Conservation (phyloP, 1,140 invertebrate genomes). For the Megathymus violae region DNA sequence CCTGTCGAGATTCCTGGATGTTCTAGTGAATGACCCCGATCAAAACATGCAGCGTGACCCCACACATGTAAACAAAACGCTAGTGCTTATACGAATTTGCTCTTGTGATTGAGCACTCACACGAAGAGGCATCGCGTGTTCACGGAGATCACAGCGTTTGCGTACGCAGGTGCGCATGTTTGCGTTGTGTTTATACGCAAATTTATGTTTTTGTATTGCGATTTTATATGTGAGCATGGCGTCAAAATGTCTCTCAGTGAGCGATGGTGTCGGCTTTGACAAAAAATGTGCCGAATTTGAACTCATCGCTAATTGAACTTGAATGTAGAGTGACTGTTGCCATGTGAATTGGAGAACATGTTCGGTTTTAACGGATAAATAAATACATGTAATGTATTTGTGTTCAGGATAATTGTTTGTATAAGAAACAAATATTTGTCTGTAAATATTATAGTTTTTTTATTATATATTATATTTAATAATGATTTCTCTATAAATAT, state of each 20-base stretch:
- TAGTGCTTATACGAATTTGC: not conserved
- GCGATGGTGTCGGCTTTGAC: constrained; percentile 12
- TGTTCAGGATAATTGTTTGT: no score
- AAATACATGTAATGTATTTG: no score
- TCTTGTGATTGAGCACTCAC: not conserved
- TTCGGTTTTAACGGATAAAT: no score
- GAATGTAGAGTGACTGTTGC: constrained; percentile 5
- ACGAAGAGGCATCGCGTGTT: no score
- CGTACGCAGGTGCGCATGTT: not conserved
- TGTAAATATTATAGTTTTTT: no score
- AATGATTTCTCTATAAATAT: no score
- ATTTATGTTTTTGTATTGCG: constrained; percentile 8
- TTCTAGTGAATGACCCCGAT: constrained; percentile 52
- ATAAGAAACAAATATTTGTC: no score
- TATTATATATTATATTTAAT: no score
- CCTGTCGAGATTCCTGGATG: constrained; percentile 46
- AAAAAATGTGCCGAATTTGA: constrained; percentile 21
- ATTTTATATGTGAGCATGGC: constrained; percentile 27
- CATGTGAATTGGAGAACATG: not conserved
- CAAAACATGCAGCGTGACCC: constrained; percentile 37
- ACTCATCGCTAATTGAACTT: constrained; percentile 7
- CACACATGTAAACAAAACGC: constrained; percentile 26
- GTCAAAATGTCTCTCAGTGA: constrained; percentile 36
- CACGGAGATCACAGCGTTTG: no score
- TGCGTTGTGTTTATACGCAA: not conserved